Evolutionary conservation across 2,797 vertebrate species (phyloP).

Genomic region (Pseudochirops cupreus): DNA sequence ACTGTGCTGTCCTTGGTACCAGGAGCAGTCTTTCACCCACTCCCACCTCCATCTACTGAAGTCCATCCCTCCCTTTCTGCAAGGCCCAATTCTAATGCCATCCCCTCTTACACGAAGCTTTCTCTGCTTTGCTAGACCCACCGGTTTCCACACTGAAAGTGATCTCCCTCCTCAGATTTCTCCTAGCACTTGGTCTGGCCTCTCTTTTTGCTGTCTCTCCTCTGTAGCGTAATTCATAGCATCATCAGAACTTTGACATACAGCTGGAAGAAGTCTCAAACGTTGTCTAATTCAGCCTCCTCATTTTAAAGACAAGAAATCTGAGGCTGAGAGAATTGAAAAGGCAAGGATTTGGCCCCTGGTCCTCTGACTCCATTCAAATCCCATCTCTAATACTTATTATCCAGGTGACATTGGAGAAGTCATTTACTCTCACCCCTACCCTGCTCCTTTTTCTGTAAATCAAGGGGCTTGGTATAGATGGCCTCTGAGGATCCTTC

Average conservation of each 20-base stretch:
- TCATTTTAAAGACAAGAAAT: neutral
- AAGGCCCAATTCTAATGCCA: too few relatives aligned
- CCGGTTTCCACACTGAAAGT: neutral
- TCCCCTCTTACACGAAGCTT: neutral
- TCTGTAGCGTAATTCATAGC: neutral
- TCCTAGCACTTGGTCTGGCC: neutral
- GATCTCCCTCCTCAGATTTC: neutral
- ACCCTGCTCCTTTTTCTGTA: too few relatives aligned
- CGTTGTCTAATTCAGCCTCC: neutral
- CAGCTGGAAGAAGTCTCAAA: neutral
- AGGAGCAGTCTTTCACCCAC: neutral
- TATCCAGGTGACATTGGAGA: too few relatives aligned
- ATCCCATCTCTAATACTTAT: too few relatives aligned
- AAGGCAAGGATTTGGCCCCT: neutral
- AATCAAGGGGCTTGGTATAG: too few relatives aligned
- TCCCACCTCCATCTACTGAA: neutral
- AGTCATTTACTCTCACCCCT: too few relatives aligned
- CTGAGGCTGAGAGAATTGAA: neutral
- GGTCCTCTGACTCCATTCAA: too few relatives aligned
- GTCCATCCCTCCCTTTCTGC: too few relatives aligned
- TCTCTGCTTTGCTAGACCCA: neutral
- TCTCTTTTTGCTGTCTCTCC: neutral
- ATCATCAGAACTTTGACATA: neutral
- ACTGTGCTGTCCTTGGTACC: neutral
- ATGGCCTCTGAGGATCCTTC: neutral